Evolutionary conservation across 2,113 vertebrate genomes (phyloP).

Genomic region (Tragelaphus imberbis): DNA sequence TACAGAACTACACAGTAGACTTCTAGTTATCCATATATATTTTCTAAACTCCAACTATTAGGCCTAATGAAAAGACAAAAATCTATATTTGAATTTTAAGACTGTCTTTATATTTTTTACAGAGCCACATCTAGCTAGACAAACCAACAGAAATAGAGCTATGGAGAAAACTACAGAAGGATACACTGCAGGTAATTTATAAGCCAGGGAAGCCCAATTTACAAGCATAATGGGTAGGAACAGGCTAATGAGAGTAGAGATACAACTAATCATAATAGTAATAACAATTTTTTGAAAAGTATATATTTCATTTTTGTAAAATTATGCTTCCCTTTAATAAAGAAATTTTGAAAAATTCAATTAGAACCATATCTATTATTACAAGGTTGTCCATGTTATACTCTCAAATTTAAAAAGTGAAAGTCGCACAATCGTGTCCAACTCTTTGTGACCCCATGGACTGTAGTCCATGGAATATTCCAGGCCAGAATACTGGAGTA

Average conservation of each 20-base stretch:
- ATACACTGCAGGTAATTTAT: neutral
- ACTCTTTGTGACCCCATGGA: neutral
- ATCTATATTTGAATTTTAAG: neutral
- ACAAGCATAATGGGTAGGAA: neutral
- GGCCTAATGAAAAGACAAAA: neutral
- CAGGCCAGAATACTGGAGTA: neutral
- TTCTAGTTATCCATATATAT: neutral
- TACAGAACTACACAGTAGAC: neutral
- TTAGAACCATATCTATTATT: neutral
- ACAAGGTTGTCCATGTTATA: neutral
- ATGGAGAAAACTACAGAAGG: neutral
- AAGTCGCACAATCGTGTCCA: neutral
- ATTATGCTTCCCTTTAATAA: neutral
- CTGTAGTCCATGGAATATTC: neutral
- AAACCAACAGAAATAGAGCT: neutral
- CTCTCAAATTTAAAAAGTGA: neutral
- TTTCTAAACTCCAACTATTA: neutral
- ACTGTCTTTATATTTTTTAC: neutral
- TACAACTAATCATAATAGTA: neutral
- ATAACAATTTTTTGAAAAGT: neutral
- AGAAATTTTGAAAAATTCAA: neutral
- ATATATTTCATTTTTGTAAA: neutral
- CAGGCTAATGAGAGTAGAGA: neutral
- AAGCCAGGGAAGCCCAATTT: neutral
- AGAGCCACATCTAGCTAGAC: neutral